Conservation (phyloP, 2,113 vertebrate genomes). For the Hyla sarda region DNA sequence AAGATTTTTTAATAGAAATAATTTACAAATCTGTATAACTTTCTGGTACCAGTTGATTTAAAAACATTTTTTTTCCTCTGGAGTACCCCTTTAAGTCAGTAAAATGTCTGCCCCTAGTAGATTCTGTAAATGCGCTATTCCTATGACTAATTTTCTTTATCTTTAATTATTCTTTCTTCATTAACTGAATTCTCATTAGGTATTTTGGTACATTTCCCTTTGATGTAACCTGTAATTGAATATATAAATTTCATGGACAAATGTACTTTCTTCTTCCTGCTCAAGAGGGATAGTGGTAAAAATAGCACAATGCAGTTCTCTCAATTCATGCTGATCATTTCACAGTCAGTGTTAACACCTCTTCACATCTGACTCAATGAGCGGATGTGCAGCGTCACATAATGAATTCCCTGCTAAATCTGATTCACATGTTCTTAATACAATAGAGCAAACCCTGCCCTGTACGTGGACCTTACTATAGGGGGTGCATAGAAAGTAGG, state of each 20-base stretch:
- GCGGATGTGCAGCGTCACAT: background rate
- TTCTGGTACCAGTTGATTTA: too few relatives aligned
- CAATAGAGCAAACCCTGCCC: background rate
- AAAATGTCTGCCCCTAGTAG: too few relatives aligned
- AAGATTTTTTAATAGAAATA: too few relatives aligned
- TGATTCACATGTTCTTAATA: background rate
- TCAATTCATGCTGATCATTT: background rate
- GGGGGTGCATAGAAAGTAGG: too few relatives aligned
- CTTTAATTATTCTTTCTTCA: background rate
- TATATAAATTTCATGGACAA: conserved; percentile 7
- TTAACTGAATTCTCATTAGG: background rate
- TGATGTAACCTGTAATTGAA: conserved; percentile 12
- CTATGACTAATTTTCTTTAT: background rate
- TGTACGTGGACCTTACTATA: too few relatives aligned
- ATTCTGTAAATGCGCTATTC: background rate
- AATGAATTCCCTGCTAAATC: conserved; percentile 5
- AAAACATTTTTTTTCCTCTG: too few relatives aligned
- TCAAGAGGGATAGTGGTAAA: background rate
- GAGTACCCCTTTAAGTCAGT: too few relatives aligned
- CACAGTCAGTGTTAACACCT: conserved; percentile 29
- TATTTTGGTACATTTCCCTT: background rate
- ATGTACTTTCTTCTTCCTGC: background rate
- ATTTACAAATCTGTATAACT: too few relatives aligned
- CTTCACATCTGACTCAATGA: conserved; percentile 10
- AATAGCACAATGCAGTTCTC: background rate